Percentiles rank a stretch among this genome's conserved stretches.
phyloP scores from a whole-genome alignment of 1,140 invertebrate species.

The Drosophila prosaltans region DNA sequence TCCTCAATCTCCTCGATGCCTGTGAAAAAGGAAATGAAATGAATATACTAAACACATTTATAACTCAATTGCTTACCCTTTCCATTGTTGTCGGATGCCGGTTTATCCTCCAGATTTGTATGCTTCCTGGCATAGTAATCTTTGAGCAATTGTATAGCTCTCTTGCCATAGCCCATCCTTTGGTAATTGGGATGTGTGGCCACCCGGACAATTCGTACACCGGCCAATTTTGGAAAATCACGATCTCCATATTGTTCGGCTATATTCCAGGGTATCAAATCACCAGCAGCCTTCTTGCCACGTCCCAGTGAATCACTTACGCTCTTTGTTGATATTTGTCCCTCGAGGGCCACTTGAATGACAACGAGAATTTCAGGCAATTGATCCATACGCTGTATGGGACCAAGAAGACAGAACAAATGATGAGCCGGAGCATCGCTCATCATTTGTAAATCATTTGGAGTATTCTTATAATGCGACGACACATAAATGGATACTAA shows the following conservation, averaged over 20 bases:
- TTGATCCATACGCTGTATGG: slow-evolving; percentile 87
- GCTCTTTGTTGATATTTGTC: slow-evolving; percentile 92
- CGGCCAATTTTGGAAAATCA: slow-evolving; percentile 95
- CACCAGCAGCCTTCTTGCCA: slow-evolving; percentile 95
- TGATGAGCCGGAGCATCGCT: slow-evolving; percentile 99
- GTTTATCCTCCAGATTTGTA: slow-evolving; percentile 33
- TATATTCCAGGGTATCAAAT: slow-evolving; percentile 99
- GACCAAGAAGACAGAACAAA: slow-evolving; percentile 97
- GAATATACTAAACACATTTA: neutral
- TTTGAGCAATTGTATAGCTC: slow-evolving; percentile 92
- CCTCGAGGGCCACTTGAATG: slow-evolving; percentile 97
- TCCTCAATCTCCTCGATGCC: slow-evolving; percentile 85
- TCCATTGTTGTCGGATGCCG: neutral
- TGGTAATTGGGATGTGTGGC: slow-evolving; percentile 99
- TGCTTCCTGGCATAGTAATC: slow-evolving; percentile 94
- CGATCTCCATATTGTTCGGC: slow-evolving; percentile 97
- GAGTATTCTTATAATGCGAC: slow-evolving; percentile 99
- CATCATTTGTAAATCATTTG: slow-evolving; percentile 99
- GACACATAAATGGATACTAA: slow-evolving; percentile 97
- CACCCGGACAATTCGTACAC: slow-evolving; percentile 96
- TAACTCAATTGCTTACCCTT: slow-evolving; percentile 5
- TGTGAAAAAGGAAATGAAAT: neutral
- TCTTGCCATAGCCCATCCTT: slow-evolving; percentile 97
- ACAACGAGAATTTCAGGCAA: slow-evolving; percentile 97
- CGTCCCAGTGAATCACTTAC: slow-evolving; percentile 91